Base-by-base conservation (phyloP, 2,888 invertebrate genomes). In the Gastrophysa polygoni region DNA sequence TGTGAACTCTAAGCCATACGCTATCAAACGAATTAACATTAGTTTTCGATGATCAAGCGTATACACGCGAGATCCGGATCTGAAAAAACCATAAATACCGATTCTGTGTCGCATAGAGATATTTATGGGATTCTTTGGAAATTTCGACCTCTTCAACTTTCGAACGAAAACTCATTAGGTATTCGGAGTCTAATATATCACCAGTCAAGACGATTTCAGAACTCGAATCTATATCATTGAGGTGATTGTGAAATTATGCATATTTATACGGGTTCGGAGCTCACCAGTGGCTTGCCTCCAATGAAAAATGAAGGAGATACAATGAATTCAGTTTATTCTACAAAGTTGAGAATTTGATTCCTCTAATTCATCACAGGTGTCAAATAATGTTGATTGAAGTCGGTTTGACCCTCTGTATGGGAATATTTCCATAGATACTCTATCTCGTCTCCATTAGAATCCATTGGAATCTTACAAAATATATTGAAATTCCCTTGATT, bases 171-270 rank as follows among this genome's bases (percentile, higher is more conserved):
- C 38, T 38, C 38, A 38, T 38, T 38, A 14, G 24, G 20, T 21
- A 54, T 52, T 24, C 38, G 8, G 28, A 24, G 28, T n/a, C 17
- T 43, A 6, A 54, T 54, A 54, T 43, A 54, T 54, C 54, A 54
- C 54, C 16, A 43, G 38, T 11, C 32, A 11, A 32, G 32, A 38
- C 38, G n/a, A 38, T 38, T 54, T 54, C 38, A 43, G 43, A 54
- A 54, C 43, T 43, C 16, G 54, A 43, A 54, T 54, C 54, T 54
- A 44, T 54, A 54, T 54, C 54, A 54, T 57, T 21, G 47, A 17
- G 20, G 20, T 48, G 57, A 59, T 63, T 59, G 50, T 59, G 59
- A 63, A 63, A 49, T 59, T 51, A 63, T 63, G 52, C 63, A 63
- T 63, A 63, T 63, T 63, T 59, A 63, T 63, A 43, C 43, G 43